Evolutionary conservation across 1,140 invertebrate species (phyloP), one percentile per base, ranked within the genome.

Genomic region (Ectropis grisescens): DNA sequence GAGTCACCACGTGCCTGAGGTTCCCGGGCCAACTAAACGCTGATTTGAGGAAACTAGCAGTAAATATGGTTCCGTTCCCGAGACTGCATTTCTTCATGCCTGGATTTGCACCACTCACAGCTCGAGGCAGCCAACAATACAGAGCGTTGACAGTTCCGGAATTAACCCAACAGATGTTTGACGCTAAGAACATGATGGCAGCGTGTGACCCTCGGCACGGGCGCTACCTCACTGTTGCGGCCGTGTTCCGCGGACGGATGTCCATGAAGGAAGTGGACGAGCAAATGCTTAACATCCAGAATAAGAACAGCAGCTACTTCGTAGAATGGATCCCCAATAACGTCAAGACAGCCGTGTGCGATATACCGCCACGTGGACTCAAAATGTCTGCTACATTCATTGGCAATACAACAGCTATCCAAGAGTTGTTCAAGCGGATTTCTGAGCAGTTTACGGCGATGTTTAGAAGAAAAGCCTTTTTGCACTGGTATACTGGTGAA

Each of bases 31-130:
- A 57, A 16, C 22, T 57, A 11, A 93, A 92, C 69, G 94, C 96
- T 27, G 96, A 98, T 86, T 84, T 98, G 41, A 82, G 95, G 29
- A 98, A 98, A 82, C 74, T 98, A 93, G 56, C 96, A 13, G 96
- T 98, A 15, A 98, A 98, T 79, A 98, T 97, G 96, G 95, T 97
- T 27, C 95, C 95, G 26, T 97, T 93, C 70, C 95, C 95, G 25
- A 88, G 93, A 50, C 86, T 86, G 1, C 89, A 90, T 62, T 90
- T 90, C 78, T 89, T 90, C 62, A 88, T 90, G 78, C 87, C 88
- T 0, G 94, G 94, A 1, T 96, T 95, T 61, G 94, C 92, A 1
- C 93, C 94, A 3, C 83, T 96, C 0, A 87, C 86, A 1, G 85
- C 88, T 0, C 58, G 85, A 0, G 84, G 85, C 9, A 85, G 82